These are phyloP conservation scores for Nudaria mundana DNA, from an alignment of 2,888 invertebrate genomes.

Conservation along the genomic window DNA sequence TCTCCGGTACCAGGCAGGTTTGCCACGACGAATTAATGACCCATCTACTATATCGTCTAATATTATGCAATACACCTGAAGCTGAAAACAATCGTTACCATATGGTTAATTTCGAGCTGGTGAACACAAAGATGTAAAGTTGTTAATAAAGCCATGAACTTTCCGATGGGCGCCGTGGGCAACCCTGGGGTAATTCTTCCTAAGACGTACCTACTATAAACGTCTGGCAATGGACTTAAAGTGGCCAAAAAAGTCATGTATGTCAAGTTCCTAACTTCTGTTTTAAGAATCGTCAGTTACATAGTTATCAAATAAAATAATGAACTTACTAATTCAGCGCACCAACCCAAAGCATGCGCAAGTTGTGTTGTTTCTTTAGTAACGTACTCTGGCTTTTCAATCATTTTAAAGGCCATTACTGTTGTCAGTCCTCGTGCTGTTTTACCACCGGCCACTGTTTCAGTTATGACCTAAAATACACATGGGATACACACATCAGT, in stretches of 20 bases:
- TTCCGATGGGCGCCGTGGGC: too few relatives aligned
- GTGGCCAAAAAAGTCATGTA: too few relatives aligned
- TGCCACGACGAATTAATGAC: conserved; percentile 89
- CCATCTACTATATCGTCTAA: conserved; percentile 95
- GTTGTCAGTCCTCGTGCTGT: conserved; percentile 86
- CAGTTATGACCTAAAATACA: conserved; percentile 84
- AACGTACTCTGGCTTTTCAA: conserved; percentile 82
- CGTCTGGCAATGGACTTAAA: too few relatives aligned
- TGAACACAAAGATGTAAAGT: too few relatives aligned
- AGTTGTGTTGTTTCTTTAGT: conserved; percentile 87
- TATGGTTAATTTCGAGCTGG: too few relatives aligned
- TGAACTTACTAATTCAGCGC: conserved; percentile 91
- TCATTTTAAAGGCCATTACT: conserved; percentile 85
- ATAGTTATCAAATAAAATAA: too few relatives aligned
- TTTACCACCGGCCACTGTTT: conserved; percentile 93
- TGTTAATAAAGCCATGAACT: too few relatives aligned
- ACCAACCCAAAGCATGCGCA: conserved; percentile 93
- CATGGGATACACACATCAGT: too few relatives aligned
- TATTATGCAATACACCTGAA: conserved; percentile 91
- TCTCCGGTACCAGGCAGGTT: conserved; percentile 91
- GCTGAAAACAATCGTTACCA: conserved; percentile 79
- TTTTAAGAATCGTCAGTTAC: too few relatives aligned
- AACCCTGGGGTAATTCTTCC: too few relatives aligned
- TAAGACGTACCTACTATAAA: too few relatives aligned
- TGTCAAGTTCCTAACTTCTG: too few relatives aligned